These are phyloP conservation scores for Tetrao urogallus DNA, from an alignment of 2,113 vertebrate species.

Conservation along the genomic window DNA sequence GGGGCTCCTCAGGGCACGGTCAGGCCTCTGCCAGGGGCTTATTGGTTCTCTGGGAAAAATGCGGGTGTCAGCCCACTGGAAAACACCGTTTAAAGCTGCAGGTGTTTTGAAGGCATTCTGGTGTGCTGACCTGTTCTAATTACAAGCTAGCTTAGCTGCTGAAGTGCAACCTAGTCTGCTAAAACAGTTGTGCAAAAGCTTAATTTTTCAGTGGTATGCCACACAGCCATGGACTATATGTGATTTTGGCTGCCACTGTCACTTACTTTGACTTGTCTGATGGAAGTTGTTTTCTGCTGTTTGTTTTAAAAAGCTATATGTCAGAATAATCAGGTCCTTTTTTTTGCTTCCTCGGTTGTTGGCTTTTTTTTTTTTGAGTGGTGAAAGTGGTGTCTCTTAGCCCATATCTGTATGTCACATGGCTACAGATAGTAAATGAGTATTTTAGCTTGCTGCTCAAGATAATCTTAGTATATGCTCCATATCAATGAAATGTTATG, in stretches of 20 bases:
- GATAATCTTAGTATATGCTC: not conserved
- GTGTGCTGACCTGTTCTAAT: not conserved
- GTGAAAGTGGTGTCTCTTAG: not conserved
- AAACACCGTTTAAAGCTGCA: not conserved
- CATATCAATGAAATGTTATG: accelerated
- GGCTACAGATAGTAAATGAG: not conserved
- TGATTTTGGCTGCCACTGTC: not conserved
- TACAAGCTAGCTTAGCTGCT: not conserved
- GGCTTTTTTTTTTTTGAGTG: not conserved
- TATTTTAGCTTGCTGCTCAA: not conserved
- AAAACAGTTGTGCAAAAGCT: not conserved
- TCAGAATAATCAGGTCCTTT: not conserved
- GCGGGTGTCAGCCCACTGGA: accelerated
- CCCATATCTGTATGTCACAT: accelerated
- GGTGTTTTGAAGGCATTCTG: not conserved
- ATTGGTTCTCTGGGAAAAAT: not conserved
- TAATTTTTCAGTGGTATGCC: not conserved
- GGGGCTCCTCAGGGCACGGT: accelerated
- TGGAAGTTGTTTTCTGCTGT: not conserved
- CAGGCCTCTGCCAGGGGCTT: not conserved
- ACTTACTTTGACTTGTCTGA: not conserved
- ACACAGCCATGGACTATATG: not conserved
- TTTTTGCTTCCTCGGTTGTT: not conserved
- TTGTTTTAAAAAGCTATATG: not conserved
- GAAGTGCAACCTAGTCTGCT: not conserved